Evolutionary conservation across 2,888 invertebrate species (phyloP).

Genomic region (Torymus texanus): DNA sequence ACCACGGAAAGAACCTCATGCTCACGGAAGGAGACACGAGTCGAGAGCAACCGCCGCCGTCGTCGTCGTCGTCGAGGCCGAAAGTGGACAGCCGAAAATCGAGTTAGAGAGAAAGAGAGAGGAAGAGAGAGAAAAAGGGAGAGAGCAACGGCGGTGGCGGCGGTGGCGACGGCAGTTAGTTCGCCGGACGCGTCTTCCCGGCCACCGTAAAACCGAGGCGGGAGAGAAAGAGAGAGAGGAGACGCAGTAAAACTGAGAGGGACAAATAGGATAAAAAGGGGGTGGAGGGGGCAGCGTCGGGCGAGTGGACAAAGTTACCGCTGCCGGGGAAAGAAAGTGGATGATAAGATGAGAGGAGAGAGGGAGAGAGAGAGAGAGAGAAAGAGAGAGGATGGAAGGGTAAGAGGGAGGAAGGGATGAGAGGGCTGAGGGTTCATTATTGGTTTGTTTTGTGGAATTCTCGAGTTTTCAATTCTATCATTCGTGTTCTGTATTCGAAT

Average conservation of each 20-base stretch:
- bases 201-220: conserved; percentile 40
- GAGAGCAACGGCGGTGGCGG: neutral
- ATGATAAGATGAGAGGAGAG: conserved; percentile 51
- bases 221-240: neutral
- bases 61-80: conserved; percentile 41
- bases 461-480: neutral
- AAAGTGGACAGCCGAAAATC: conserved; percentile 59
- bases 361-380: conserved; percentile 34
- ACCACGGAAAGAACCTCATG: too few species aligned
- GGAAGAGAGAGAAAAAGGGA: neutral
- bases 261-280: conserved; percentile 41
- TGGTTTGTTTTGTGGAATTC: neutral
- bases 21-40: conserved; percentile 5
- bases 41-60: neutral
- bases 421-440: conserved; percentile 3
- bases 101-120: conserved; percentile 51
- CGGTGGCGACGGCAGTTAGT: conserved; percentile 17
- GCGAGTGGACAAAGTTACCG: conserved; percentile 21
- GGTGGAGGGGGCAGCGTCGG: neutral
- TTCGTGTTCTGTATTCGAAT: too few species aligned
- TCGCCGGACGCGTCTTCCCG: conserved; percentile 23
- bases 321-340: conserved; percentile 23
- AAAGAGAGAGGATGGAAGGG: conserved; percentile 2
- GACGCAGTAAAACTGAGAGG: conserved; percentile 47
- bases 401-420: conserved; percentile 30